Evolutionary conservation across 2,888 invertebrate genomes (phyloP).

Genomic region (Encarsia formosa): DNA sequence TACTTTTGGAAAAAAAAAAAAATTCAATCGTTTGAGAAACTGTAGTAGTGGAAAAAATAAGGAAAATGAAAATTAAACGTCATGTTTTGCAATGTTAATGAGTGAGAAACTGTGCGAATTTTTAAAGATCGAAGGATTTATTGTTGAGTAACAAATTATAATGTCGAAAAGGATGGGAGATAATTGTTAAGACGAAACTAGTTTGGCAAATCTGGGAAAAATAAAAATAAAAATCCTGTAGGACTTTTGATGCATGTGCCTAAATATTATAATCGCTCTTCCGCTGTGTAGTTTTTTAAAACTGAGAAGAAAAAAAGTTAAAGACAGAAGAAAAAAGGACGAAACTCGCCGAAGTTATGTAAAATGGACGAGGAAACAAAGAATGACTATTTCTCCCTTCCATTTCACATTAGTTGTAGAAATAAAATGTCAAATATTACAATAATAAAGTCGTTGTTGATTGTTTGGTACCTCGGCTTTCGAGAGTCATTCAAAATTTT

Average conservation of each 20-base stretch:
- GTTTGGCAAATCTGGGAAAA: too few species aligned
- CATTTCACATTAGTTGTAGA: slow-evolving; percentile 14
- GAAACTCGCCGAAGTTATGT: too few species aligned
- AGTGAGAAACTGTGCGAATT: too few species aligned
- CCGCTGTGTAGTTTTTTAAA: slow-evolving; percentile 13
- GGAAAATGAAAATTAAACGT: too few species aligned
- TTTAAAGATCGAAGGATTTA: slow-evolving; percentile 4
- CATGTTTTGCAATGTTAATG: too few species aligned
- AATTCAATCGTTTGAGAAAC: too few species aligned
- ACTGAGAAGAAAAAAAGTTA: not conserved
- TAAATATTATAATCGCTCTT: slow-evolving; percentile 21
- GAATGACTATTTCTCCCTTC: slow-evolving; percentile 20
- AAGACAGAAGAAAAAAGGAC: slow-evolving; percentile 9
- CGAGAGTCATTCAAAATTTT: slow-evolving; percentile 45
- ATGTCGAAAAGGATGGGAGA: slow-evolving; percentile 10
- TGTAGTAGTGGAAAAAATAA: too few species aligned
- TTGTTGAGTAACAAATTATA: not conserved
- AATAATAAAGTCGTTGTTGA: slow-evolving; percentile 43
- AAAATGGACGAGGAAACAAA: slow-evolving; percentile 6
- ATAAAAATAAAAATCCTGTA: slow-evolving; percentile 4
- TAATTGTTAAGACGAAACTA: not conserved
- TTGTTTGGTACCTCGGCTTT: slow-evolving; percentile 31
- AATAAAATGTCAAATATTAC: slow-evolving; percentile 25
- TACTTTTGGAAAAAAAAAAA: too few species aligned
- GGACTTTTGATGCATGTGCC: slow-evolving; percentile 24